Percentiles rank a stretch among this genome's conserved stretches.
phyloP scores from a whole-genome alignment of 2,888 invertebrate genomes.

The Neoscelio sp. region DNA sequence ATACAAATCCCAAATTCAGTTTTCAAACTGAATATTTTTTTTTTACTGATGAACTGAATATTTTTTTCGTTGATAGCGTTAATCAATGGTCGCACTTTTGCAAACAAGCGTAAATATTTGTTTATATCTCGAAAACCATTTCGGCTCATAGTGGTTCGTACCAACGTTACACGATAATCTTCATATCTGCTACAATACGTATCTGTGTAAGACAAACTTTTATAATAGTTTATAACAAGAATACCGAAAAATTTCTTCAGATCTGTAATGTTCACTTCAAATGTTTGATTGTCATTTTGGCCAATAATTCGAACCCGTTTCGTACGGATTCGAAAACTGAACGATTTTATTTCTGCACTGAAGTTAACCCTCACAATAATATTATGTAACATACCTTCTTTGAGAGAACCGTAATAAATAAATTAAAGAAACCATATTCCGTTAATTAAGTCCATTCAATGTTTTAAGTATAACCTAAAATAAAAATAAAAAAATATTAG shows the following conservation, averaged over 20 bases:
- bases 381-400: too few relatives aligned
- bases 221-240: slow-evolving; percentile 7
- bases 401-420: too few relatives aligned
- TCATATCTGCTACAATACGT: slow-evolving; percentile 16
- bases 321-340: slow-evolving; percentile 11
- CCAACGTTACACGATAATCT: slow-evolving; percentile 4
- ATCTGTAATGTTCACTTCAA: not conserved
- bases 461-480: too few relatives aligned
- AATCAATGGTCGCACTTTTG: slow-evolving; percentile 70
- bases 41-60: too few relatives aligned
- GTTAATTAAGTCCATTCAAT: too few relatives aligned
- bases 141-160: slow-evolving; percentile 2
- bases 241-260: slow-evolving; percentile 5
- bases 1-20: slow-evolving; percentile 62
- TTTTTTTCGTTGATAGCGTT: slow-evolving; percentile 68
- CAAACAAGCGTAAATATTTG: slow-evolving; percentile 65
- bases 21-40: too few relatives aligned
- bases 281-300: slow-evolving; percentile 5
- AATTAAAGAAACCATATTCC: too few relatives aligned
- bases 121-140: slow-evolving; percentile 20
- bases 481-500: too few relatives aligned
- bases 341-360: slow-evolving; percentile 22
- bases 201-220: not conserved
- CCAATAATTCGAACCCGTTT: too few relatives aligned
- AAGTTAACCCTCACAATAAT: too few relatives aligned